Evolutionary conservation across 2,797 vertebrate species (phyloP).

Genomic region (Craterocephalus amniculus): DNA sequence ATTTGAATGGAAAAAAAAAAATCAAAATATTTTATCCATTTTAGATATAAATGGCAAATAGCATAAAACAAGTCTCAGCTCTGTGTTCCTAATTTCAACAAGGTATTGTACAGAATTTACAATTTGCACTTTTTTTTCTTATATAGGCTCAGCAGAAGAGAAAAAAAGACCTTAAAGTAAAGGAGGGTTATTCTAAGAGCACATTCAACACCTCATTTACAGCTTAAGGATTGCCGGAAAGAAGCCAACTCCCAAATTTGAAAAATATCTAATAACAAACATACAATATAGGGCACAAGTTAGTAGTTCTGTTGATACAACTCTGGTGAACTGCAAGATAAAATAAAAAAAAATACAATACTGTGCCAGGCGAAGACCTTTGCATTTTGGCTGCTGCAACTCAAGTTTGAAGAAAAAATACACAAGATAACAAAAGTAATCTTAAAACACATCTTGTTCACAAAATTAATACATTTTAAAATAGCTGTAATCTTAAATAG

Average conservation of each 20-base stretch:
- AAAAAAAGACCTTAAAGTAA: constrained; percentile 53
- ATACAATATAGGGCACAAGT: constrained; percentile 67
- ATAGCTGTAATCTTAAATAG: constrained; percentile 72
- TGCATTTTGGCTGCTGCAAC: constrained; percentile 68
- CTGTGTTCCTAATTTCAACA: constrained; percentile 79
- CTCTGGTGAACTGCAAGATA: constrained; percentile 64
- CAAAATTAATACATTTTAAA: constrained; percentile 69
- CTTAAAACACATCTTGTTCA: constrained; percentile 72
- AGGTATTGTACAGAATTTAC: constrained; percentile 90
- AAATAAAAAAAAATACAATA: constrained; percentile 75
- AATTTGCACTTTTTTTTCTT: constrained; percentile 69
- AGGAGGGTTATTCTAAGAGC: constrained; percentile 68
- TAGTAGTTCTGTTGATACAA: constrained; percentile 64
- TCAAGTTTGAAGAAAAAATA: constrained; percentile 52
- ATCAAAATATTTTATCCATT: constrained; percentile 67
- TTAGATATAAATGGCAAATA: constrained; percentile 79
- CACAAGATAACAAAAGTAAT: constrained; percentile 59
- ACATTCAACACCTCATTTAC: constrained; percentile 79
- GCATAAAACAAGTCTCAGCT: constrained; percentile 86
- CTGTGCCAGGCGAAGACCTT: constrained; percentile 71
- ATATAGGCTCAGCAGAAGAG: constrained; percentile 64
- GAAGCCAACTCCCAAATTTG: constrained; percentile 74
- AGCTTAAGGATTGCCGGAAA: constrained; percentile 63
- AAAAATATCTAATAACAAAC: constrained; percentile 67
- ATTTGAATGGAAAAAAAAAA: constrained; percentile 80